A percentile compares a stretch with the other conserved stretches of the same genome.
Evolutionary conservation across 2,113 vertebrate genomes (phyloP).

Genomic region (Paracanthobrama guichenoti): DNA sequence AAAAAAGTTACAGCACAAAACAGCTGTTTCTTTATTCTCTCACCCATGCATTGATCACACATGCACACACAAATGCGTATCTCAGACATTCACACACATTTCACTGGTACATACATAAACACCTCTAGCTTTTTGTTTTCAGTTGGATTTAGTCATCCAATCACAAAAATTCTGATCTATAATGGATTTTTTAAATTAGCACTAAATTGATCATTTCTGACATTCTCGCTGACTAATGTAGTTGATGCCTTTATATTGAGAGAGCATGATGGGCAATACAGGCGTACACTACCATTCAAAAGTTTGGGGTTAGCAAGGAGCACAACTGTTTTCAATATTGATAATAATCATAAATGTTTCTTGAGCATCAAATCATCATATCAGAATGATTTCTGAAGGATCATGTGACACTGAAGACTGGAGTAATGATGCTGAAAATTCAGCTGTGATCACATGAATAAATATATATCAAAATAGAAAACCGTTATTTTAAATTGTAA

Average conservation of each 20-base stretch:
- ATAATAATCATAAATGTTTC: background rate
- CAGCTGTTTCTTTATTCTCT: constrained; percentile 41
- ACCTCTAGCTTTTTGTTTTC: background rate
- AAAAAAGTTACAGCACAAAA: constrained; percentile 33
- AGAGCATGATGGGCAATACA: background rate
- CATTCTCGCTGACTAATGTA: background rate
- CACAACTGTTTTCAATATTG: background rate
- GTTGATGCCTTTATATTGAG: background rate
- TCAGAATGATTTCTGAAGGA: background rate
- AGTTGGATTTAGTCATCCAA: background rate
- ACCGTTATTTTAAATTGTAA: background rate
- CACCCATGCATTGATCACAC: background rate
- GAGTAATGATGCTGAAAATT: background rate
- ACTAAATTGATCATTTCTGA: background rate
- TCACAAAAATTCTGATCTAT: background rate
- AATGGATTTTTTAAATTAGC: background rate
- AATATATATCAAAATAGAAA: background rate
- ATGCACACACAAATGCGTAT: background rate
- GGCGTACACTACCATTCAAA: background rate
- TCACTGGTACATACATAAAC: background rate
- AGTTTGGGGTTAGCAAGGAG: background rate
- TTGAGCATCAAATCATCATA: background rate
- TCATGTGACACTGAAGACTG: background rate
- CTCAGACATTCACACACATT: constrained; percentile 6
- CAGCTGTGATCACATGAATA: background rate